phyloP scores from a whole-genome alignment of 53 echinoderm and acorn worm genomes.

The Crossaster papposus region DNA sequence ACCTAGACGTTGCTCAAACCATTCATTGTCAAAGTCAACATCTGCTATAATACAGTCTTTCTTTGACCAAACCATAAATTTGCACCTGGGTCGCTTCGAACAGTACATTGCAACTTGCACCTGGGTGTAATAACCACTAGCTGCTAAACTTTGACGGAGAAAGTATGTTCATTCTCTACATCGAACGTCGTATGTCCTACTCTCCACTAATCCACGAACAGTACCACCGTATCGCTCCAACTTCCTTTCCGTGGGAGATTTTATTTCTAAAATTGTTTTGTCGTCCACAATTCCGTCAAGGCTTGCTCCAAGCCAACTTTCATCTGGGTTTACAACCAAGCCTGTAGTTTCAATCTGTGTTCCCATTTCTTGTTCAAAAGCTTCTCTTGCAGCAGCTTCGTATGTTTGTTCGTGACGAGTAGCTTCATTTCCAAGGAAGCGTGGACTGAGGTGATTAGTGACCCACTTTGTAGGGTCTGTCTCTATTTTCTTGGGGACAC shows the following conservation, averaged over 20 bases:
- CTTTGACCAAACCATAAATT: conserved; percentile 52
- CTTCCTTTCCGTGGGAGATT: conserved; percentile 60
- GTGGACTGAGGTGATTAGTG: neutral
- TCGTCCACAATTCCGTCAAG: conserved; percentile 62
- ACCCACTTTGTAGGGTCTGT: conserved; percentile 26
- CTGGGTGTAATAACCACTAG: conserved; percentile 36
- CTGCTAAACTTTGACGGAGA: conserved; percentile 36
- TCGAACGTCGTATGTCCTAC: conserved; percentile 60
- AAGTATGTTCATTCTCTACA: conserved; percentile 35
- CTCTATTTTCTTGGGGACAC: conserved; percentile 21
- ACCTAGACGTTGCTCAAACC: conserved; percentile 1
- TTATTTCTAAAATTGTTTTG: conserved; percentile 66
- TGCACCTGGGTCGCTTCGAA: conserved; percentile 4
- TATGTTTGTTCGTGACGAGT: conserved; percentile 2
- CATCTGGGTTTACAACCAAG: conserved; percentile 47
- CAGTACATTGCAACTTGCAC: conserved; percentile 58
- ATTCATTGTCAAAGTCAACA: neutral
- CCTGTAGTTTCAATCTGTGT: conserved; percentile 22
- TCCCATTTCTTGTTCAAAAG: neutral
- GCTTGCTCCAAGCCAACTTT: conserved; percentile 70
- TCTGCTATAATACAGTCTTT: conserved; percentile 14
- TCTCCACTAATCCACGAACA: conserved; percentile 36
- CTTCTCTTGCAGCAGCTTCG: conserved; percentile 8
- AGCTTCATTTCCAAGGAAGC: conserved; percentile 5
- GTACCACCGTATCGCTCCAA: conserved; percentile 22